Evolutionary conservation across 2,888 invertebrate genomes (phyloP).

Genomic region (Epirrita christyi): DNA sequence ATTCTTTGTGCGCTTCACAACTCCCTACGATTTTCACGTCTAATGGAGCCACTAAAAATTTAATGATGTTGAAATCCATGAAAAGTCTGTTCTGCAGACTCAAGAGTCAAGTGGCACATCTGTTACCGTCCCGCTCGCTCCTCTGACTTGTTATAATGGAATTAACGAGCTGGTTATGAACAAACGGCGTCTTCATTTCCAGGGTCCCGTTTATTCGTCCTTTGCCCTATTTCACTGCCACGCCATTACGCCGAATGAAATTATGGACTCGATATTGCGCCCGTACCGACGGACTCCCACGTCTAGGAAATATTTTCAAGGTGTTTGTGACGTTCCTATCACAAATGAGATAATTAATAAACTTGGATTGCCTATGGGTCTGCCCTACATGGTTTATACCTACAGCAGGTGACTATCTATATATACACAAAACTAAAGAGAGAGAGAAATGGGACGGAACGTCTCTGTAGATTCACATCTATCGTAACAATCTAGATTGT

Average conservation of each 20-base stretch:
- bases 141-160: constrained; percentile 81
- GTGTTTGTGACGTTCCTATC: constrained; percentile 58
- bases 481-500: constrained; percentile 37
- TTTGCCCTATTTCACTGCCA: constrained; percentile 80
- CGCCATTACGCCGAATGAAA: constrained; percentile 79
- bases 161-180: constrained; percentile 84
- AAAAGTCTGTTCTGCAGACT: constrained; percentile 58
- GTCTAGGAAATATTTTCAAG: constrained; percentile 65
- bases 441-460: no score
- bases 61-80: constrained; percentile 57
- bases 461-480: no score
- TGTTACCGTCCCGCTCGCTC: constrained; percentile 77
- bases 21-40: constrained; percentile 49
- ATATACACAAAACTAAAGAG: no score
- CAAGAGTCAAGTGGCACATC: constrained; percentile 74
- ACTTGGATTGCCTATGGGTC: no score
- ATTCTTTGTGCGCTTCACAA: constrained; percentile 35
- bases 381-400: no score
- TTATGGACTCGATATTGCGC: constrained; percentile 73
- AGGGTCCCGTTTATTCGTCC: constrained; percentile 74
- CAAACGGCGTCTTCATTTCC: constrained; percentile 83
- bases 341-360: constrained; percentile 42
- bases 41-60: constrained; percentile 51
- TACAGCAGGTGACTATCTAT: no score
- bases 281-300: constrained; percentile 66